phyloP scores from a whole-genome alignment of 2,888 invertebrate genomes.

The Ophion ellenae region DNA sequence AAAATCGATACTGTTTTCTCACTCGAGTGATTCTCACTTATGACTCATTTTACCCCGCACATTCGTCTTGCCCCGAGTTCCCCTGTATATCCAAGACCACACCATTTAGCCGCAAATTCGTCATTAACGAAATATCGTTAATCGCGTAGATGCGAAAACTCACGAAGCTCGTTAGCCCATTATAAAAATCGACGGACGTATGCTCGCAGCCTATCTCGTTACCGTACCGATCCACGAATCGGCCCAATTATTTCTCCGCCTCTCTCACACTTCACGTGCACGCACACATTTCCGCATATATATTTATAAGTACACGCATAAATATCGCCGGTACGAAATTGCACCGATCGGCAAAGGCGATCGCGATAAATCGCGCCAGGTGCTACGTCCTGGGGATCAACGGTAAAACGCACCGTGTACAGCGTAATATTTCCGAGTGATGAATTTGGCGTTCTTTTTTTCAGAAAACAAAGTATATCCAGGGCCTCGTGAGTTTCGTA shows the following conservation, averaged over 20 bases:
- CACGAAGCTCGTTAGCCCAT: not conserved
- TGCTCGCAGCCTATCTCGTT: not conserved
- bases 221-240: not conserved
- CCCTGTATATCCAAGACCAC: no score
- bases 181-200: not conserved
- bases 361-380: conserved; percentile 65
- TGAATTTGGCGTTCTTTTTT: conserved; percentile 78
- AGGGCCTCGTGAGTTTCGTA: not conserved
- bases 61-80: no score
- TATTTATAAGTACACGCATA: conserved; percentile 9
- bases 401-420: not conserved
- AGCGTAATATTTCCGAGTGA: conserved; percentile 69
- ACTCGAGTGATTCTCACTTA: no score
- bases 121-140: not conserved
- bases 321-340: conserved; percentile 42
- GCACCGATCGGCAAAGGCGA: conserved; percentile 52
- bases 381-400: conserved; percentile 44
- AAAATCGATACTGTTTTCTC: no score
- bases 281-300: not conserved
- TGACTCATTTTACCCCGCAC: no score
- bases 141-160: not conserved
- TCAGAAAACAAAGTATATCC: conserved; percentile 66
- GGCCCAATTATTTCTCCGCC: conserved; percentile 41
- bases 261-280: conserved; percentile 1
- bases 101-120: not conserved